A percentile compares a stretch with the other conserved stretches of the same genome.
phyloP scores from a whole-genome alignment of 2,797 vertebrate genomes.

The Cossypha niveicapilla region DNA sequence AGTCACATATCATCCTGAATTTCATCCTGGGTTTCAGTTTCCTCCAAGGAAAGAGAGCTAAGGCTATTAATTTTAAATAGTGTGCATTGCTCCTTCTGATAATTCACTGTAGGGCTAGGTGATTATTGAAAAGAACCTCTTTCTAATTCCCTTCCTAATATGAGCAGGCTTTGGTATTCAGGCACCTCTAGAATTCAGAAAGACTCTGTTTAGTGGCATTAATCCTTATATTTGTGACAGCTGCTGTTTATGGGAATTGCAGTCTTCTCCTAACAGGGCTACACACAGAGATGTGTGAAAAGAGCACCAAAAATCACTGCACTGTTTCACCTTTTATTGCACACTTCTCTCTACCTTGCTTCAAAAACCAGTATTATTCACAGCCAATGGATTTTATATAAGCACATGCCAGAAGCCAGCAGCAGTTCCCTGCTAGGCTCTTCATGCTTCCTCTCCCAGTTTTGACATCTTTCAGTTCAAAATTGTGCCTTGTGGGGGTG shows the following conservation, averaged over 20 bases:
- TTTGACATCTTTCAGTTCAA: constrained; percentile 29
- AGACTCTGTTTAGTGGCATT: not conserved
- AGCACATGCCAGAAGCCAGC: not conserved
- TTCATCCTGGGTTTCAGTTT: not conserved
- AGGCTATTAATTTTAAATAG: not conserved
- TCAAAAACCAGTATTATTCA: not conserved
- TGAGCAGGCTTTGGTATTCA: not conserved
- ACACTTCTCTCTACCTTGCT: not conserved
- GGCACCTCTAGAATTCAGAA: not conserved
- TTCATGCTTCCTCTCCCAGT: not conserved
- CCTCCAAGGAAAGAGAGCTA: not conserved
- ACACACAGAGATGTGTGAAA: not conserved
- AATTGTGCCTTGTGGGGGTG: constrained; percentile 66
- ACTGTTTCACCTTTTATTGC: not conserved
- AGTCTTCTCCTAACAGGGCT: not conserved
- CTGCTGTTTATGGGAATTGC: not conserved
- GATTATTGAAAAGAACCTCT: not conserved
- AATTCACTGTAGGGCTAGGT: not conserved
- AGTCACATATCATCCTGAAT: not conserved
- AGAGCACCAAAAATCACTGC: not conserved
- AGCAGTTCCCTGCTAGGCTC: not conserved
- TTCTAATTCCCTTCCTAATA: not conserved
- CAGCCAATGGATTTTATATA: not conserved
- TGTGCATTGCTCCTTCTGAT: not conserved
- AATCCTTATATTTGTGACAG: not conserved